Conservation (phyloP, 2,888 invertebrate genomes). For the Chaitophorus viminalis region DNA sequence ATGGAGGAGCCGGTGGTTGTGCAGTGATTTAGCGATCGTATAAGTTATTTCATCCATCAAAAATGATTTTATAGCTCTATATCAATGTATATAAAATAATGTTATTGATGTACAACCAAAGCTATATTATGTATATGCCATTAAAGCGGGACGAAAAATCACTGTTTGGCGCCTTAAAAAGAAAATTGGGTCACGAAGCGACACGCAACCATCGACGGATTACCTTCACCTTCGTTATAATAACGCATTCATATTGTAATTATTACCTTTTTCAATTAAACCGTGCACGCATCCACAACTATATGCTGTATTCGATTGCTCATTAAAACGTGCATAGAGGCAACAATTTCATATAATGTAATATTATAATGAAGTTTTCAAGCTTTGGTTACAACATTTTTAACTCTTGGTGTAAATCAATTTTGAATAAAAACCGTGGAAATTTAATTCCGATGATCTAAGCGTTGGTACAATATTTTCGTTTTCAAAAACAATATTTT, state of each 20-base stretch:
- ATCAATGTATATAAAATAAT: too few species aligned
- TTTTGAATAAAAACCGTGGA: too few species aligned
- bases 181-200: constrained; percentile 34
- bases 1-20: background rate
- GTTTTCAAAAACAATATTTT: too few species aligned
- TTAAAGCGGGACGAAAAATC: background rate
- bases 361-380: too few species aligned
- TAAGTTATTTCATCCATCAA: background rate
- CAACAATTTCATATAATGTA: background rate
- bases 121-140: background rate
- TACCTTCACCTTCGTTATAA: background rate
- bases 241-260: background rate
- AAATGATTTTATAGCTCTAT: background rate
- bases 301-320: background rate
- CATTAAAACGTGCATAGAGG: background rate
- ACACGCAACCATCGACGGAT: constrained; percentile 22
- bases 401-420: too few species aligned
- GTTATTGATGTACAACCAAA: constrained; percentile 38
- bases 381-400: too few species aligned
- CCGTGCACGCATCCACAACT: background rate
- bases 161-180: constrained; percentile 2
- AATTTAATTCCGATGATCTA: too few species aligned
- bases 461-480: too few species aligned
- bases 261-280: constrained; percentile 49
- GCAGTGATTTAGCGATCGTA: background rate